Evolutionary conservation across 1,140 invertebrate species (phyloP).

Genomic region (Drosophila truncata): DNA sequence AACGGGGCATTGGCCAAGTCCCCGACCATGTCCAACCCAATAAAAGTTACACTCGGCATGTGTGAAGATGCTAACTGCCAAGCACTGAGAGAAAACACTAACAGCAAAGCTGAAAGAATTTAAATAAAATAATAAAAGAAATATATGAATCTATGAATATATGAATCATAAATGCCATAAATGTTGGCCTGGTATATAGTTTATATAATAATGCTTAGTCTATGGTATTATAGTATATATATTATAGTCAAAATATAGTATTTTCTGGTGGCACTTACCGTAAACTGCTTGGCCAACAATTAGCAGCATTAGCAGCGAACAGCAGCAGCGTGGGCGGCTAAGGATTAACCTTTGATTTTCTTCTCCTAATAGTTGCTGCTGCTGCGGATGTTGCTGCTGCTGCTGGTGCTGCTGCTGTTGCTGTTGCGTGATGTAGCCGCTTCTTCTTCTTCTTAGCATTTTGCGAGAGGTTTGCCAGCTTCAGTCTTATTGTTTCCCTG

Average conservation of each 20-base stretch:
- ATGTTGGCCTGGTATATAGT: neutral
- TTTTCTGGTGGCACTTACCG: slow-evolving; percentile 63
- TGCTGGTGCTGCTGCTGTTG: slow-evolving; percentile 15
- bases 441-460: slow-evolving; percentile 39
- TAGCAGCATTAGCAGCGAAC: slow-evolving; percentile 65
- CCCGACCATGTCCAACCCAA: slow-evolving; percentile 39
- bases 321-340: slow-evolving; percentile 33
- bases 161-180: neutral
- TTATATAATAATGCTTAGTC: neutral
- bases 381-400: neutral
- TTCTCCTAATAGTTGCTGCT: slow-evolving; percentile 8
- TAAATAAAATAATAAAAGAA: neutral
- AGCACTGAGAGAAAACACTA: slow-evolving; percentile 17
- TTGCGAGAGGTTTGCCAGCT: slow-evolving; percentile 47
- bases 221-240: neutral
- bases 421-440: slow-evolving; percentile 19
- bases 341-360: slow-evolving; percentile 40
- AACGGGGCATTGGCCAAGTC: slow-evolving; percentile 52
- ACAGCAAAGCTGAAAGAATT: neutral
- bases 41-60: slow-evolving; percentile 52
- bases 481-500: slow-evolving; percentile 51
- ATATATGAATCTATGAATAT: neutral
- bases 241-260: neutral
- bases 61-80: slow-evolving; percentile 45
- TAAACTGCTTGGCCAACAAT: slow-evolving; percentile 79